Conservation (phyloP, 2,888 invertebrate species). For the Gymnocheta viridis region DNA sequence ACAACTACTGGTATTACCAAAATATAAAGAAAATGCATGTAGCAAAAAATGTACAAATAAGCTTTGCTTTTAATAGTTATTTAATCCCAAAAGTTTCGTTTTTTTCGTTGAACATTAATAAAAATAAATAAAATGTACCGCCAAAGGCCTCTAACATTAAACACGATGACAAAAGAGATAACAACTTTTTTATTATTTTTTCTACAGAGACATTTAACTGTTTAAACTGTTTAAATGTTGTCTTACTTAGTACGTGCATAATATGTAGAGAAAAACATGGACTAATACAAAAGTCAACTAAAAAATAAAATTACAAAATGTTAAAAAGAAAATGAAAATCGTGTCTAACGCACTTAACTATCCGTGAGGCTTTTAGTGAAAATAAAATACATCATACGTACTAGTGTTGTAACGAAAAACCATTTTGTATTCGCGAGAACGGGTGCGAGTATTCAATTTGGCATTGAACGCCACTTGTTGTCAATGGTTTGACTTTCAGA, state of each 20-base stretch:
- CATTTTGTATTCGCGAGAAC: too few relatives aligned
- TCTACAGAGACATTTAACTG: conserved; percentile 43
- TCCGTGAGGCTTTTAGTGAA: conserved; percentile 21
- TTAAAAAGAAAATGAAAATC: conserved; percentile 26
- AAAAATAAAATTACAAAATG: neutral
- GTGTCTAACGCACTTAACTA: conserved; percentile 56
- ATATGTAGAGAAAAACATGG: neutral
- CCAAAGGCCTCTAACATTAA: conserved; percentile 47
- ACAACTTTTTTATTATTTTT: conserved; percentile 27
- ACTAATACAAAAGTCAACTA: conserved; percentile 14
- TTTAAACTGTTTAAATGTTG: conserved; percentile 43
- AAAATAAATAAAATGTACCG: conserved; percentile 32
- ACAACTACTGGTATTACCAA: conserved; percentile 55
- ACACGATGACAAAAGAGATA: conserved; percentile 54
- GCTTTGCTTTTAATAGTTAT: conserved; percentile 40
- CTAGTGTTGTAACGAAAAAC: too few relatives aligned
- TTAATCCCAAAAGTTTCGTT: conserved; percentile 55
- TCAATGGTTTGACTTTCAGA: too few relatives aligned
- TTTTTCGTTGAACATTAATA: neutral
- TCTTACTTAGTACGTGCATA: neutral
- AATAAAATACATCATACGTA: conserved; percentile 35
- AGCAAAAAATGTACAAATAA: conserved; percentile 25
- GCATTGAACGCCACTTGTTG: too few relatives aligned
- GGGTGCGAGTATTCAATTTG: too few relatives aligned
- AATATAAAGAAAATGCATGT: conserved; percentile 3